Percentiles rank a stretch among this genome's conserved stretches.
phyloP scores from a whole-genome alignment of 2,888 invertebrate genomes.

The Chrysina gloriosa region DNA sequence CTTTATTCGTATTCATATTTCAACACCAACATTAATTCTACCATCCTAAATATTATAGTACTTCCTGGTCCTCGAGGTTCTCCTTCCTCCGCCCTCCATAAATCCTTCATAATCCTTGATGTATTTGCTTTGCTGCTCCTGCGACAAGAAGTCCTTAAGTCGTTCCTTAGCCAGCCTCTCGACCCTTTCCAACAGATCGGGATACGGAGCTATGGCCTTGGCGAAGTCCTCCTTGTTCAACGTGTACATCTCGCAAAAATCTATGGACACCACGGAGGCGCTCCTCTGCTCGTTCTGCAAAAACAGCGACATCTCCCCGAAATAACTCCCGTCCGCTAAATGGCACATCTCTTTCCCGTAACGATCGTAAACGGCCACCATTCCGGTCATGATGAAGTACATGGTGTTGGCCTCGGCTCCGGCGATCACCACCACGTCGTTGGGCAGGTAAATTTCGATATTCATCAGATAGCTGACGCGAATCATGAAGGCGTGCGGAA shows the following conservation, averaged over 20 bases:
- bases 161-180: slow-evolving; percentile 53
- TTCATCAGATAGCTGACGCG: slow-evolving; percentile 56
- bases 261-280: slow-evolving; percentile 63
- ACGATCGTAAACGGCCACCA: slow-evolving; percentile 63
- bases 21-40: too few relatives aligned
- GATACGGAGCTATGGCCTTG: slow-evolving; percentile 58
- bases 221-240: slow-evolving; percentile 61
- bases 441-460: slow-evolving; percentile 60
- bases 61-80: background rate
- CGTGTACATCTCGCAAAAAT: slow-evolving; percentile 63
- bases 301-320: slow-evolving; percentile 65
- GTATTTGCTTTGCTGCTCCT: background rate
- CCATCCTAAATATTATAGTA: slow-evolving; percentile 20
- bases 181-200: slow-evolving; percentile 58
- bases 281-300: slow-evolving; percentile 61
- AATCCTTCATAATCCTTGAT: background rate
- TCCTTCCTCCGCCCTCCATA: background rate
- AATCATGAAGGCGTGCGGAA: slow-evolving; percentile 57
- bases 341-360: slow-evolving; percentile 65
- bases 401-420: slow-evolving; percentile 59
- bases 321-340: slow-evolving; percentile 65
- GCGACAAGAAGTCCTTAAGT: slow-evolving; percentile 1
- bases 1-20: too few relatives aligned
- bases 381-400: slow-evolving; percentile 63
- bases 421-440: slow-evolving; percentile 61